Evolutionary conservation across 2,113 vertebrate species (phyloP), one percentile per base, ranked within the genome.

Genomic region (Formicarius rufipectus): DNA sequence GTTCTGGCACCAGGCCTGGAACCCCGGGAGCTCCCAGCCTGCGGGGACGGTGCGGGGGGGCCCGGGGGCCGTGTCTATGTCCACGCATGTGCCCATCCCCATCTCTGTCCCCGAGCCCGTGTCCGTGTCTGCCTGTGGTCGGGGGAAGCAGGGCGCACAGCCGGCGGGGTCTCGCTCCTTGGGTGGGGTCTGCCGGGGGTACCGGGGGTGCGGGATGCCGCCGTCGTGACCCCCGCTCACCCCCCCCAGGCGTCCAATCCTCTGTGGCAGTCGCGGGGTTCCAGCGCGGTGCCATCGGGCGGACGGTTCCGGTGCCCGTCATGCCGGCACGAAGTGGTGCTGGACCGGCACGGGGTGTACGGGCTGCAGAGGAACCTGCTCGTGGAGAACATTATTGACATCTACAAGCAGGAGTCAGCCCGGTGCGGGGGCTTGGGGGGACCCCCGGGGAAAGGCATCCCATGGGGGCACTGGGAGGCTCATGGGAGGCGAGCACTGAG

Each of bases 341-440:
- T 99, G 84, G 99, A 99, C 91, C 99, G 99, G 19, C 99, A 99
- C 1, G 99, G 99, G 0, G 99, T 99, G 30, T 99, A 99, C 0
- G 99, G 99, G 42, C 97, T 99, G 47, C 99, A 99, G 97, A 98
- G 99, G 87, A 99, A 99, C 92, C 98, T 99, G 63, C 95, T 99
- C 88, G 99, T 99, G 73, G 99, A 99, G 96, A 99, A 99, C 95
- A 99, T 99, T 90, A 99, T 99, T 10, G 99, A 99, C 91, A 98
- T 99, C 97, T 99, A 99, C 93, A 99, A 99, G 93, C 99, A 99
- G 95, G 98, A 98, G 12, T 42, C 8, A 47, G 52, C 67, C 30
- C 49, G 56, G 66, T 98, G 87, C 49, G 37, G 31, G 24, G 33
- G 9, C 1, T 1, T 7, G 6, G 59, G 10, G 10, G 3, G 14